Conservation (phyloP, 2,797 vertebrate species). For the Syncerus caffer region DNA sequence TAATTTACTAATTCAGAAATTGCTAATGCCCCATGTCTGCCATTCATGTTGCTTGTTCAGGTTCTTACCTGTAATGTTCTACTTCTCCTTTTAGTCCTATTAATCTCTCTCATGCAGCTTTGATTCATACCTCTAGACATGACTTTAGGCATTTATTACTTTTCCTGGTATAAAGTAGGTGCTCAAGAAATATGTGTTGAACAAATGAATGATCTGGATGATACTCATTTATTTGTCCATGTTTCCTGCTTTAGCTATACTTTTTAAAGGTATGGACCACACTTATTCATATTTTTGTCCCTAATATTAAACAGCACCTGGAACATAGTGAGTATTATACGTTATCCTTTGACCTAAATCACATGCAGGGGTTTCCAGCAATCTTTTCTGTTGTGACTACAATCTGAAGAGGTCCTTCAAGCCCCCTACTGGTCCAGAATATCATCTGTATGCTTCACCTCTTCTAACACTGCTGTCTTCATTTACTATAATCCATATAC, state of each 20-base stretch:
- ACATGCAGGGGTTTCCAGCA: neutral
- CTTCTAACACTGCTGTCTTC: neutral
- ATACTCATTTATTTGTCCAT: neutral
- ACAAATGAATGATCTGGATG: neutral
- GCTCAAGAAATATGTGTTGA: neutral
- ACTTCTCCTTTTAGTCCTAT: neutral
- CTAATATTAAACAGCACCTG: neutral
- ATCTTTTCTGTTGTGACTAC: neutral
- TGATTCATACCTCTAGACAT: neutral
- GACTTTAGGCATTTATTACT: neutral
- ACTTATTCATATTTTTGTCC: neutral
- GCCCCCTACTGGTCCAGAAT: neutral
- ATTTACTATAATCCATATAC: neutral
- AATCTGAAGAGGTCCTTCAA: neutral
- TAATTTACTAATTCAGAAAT: neutral
- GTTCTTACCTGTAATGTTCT: neutral
- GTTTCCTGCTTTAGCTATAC: neutral
- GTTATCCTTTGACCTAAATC: neutral
- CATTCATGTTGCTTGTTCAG: neutral
- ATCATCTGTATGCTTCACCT: neutral
- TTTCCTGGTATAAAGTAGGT: neutral
- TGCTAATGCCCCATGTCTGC: neutral
- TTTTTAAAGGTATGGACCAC: neutral
- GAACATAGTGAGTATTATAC: neutral
- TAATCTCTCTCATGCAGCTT: neutral